phyloP scores from a whole-genome alignment of 1,140 invertebrate species.

The Drosophila auraria region DNA sequence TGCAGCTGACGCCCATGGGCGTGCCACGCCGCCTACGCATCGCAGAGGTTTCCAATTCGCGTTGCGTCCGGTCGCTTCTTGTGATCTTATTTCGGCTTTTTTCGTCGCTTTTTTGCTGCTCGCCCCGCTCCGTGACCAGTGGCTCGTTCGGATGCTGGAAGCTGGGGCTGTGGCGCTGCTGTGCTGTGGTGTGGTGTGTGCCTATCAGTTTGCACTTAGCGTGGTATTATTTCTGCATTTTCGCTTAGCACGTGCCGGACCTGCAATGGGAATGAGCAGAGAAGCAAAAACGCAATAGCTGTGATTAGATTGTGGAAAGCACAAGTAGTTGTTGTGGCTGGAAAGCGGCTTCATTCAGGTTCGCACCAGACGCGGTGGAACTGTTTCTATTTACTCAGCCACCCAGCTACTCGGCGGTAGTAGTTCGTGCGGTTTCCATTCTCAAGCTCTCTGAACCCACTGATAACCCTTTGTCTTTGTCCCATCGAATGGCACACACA shows the following conservation, averaged over 20 bases:
- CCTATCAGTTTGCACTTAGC: slow-evolving; percentile 49
- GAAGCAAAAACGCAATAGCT: slow-evolving; percentile 21
- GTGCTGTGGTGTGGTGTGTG: slow-evolving; percentile 2
- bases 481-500: neutral
- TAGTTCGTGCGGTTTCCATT: slow-evolving; percentile 13
- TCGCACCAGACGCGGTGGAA: slow-evolving; percentile 33
- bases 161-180: neutral
- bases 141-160: slow-evolving; percentile 10
- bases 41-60: slow-evolving; percentile 17
- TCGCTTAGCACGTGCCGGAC: slow-evolving; percentile 65
- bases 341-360: slow-evolving; percentile 45
- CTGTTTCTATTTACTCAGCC: slow-evolving; percentile 1
- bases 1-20: slow-evolving; percentile 50
- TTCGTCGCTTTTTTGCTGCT: slow-evolving; percentile 4
- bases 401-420: neutral
- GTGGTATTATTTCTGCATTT: slow-evolving; percentile 50
- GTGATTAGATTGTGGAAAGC: slow-evolving; percentile 32
- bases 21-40: slow-evolving; percentile 49
- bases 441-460: slow-evolving; percentile 18
- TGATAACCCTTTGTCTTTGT: slow-evolving; percentile 36
- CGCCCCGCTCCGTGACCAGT: slow-evolving; percentile 12
- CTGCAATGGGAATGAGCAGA: slow-evolving; percentile 41
- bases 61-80: neutral
- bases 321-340: neutral
- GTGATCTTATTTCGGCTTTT: slow-evolving; percentile 5